phyloP scores from a whole-genome alignment of 2,113 vertebrate species.

The Apodemus sylvaticus region DNA sequence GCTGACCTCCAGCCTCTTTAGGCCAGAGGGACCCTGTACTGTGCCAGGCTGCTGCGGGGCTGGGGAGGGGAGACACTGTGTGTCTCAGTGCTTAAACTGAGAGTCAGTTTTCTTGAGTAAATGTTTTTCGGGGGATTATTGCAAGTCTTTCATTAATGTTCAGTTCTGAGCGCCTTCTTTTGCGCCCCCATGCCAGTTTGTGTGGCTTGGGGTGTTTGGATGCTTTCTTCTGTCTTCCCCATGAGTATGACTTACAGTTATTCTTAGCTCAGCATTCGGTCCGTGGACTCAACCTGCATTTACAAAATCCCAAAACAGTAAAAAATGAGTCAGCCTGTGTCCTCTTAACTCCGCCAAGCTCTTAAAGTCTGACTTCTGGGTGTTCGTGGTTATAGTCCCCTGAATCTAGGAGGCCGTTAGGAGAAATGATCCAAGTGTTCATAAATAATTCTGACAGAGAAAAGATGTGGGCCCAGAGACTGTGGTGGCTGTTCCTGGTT shows the following conservation, averaged over 20 bases:
- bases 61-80: accelerated
- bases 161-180: background rate
- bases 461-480: background rate
- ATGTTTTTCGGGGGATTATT: background rate
- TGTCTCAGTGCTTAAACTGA: accelerated
- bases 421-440: accelerated
- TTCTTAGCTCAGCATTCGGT: background rate
- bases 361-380: background rate
- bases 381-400: background rate
- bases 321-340: background rate
- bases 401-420: background rate
- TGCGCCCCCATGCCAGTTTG: background rate
- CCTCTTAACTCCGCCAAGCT: background rate
- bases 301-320: background rate
- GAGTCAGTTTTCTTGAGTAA: background rate
- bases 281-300: background rate
- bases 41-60: background rate
- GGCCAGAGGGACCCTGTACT: accelerated
- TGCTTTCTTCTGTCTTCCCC: background rate
- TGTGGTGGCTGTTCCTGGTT: no score
- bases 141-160: background rate
- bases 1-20: accelerated
- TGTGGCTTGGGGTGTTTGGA: background rate
- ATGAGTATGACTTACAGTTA: background rate
- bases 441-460: background rate